Evolutionary conservation across 2,888 invertebrate species (phyloP).

Genomic region (Dasysyrphus tricinctus): DNA sequence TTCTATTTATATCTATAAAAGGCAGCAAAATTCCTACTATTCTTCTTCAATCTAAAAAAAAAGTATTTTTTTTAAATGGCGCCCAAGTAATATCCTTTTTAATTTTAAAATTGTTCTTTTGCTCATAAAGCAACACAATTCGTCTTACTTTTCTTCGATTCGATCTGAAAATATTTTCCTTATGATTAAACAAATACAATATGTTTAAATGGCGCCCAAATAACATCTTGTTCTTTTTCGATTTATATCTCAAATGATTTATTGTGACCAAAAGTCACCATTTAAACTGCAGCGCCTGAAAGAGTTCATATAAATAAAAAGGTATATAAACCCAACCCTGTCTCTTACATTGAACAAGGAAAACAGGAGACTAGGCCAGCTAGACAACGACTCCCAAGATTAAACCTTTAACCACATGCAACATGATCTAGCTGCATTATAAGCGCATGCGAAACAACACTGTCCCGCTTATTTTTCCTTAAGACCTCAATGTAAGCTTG

Average conservation of each 20-base stretch:
- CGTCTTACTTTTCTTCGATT: too few relatives aligned
- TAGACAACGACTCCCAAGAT: conserved; percentile 33
- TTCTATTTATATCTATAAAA: too few relatives aligned
- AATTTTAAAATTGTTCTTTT: too few relatives aligned
- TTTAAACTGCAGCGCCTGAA: background rate
- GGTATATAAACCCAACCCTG: background rate
- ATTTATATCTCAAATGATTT: background rate
- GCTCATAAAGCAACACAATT: too few relatives aligned
- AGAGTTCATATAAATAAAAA: background rate
- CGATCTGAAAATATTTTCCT: too few relatives aligned
- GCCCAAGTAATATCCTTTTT: too few relatives aligned
- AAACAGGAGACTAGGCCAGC: conserved; percentile 41
- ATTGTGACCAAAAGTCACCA: rapidly evolving
- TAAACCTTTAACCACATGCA: conserved; percentile 63
- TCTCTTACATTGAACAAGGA: conserved; percentile 5
- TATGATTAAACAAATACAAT: too few relatives aligned
- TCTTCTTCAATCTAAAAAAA: too few relatives aligned
- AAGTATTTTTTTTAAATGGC: background rate
- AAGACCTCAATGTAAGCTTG: conserved; percentile 16
- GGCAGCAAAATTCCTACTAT: too few relatives aligned
- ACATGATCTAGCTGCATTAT: conserved; percentile 54
- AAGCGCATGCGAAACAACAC: conserved; percentile 24
- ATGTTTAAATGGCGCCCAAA: background rate
- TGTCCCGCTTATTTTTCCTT: conserved; percentile 32
- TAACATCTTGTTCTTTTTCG: background rate